phyloP scores from a whole-genome alignment of 2,797 vertebrate genomes.

The Chloroceryle inda region DNA sequence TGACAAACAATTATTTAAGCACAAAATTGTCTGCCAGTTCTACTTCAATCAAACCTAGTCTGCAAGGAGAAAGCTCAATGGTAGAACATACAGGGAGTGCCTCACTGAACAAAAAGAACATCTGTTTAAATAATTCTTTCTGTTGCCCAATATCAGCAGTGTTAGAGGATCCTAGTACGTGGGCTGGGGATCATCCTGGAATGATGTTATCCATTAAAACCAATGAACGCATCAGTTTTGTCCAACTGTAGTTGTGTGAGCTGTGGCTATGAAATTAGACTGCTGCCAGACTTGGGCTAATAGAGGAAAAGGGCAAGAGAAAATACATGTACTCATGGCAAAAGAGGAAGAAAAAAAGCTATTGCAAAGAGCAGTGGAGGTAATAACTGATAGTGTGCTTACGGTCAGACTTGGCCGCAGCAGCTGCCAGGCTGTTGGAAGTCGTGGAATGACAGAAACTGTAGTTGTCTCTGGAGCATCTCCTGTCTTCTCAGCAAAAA shows the following conservation, averaged over 20 bases:
- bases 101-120: not conserved
- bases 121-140: not conserved
- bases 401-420: not conserved
- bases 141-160: not conserved
- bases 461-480: not conserved
- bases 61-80: not conserved
- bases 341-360: not conserved
- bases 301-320: not conserved
- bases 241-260: conserved; percentile 56
- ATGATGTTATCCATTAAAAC: conserved; percentile 14
- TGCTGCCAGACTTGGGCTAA: not conserved
- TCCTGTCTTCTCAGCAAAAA: conserved; percentile 18
- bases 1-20: not conserved
- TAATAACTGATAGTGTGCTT: not conserved
- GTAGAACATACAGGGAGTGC: not conserved
- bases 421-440: conserved; percentile 24
- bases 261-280: not conserved
- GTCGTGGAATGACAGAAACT: not conserved
- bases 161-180: not conserved
- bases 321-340: not conserved
- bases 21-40: not conserved
- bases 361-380: not conserved
- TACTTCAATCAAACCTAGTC: not conserved
- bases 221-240: not conserved
- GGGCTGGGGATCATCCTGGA: not conserved